Evolutionary conservation across 2,888 invertebrate species (phyloP), one percentile per base, ranked within the genome.

Genomic region (Himalopsyche tibetana): DNA sequence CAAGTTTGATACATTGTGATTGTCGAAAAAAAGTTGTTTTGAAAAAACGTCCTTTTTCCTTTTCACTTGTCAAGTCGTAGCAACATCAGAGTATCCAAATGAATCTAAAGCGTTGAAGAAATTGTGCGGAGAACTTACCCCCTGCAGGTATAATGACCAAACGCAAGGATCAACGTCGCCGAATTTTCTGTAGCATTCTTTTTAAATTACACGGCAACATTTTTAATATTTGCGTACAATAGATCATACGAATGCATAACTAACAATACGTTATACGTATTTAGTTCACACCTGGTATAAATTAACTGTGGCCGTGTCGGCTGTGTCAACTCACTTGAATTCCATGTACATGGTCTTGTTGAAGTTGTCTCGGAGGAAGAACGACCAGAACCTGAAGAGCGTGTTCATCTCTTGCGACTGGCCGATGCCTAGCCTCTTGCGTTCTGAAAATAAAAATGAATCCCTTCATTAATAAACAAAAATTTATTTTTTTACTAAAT

Each of bases 401-500:
- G 99, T 99, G 93, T 99, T 99, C 99, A 99, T 99, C 93, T 99
- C 99, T 90, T 98, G 98, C 8, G 98, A 98, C 90, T 97, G 97
- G 0, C 99, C 99, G 90, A 96, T 96, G 88, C 99, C 99, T 85
- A 98, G 94, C 91, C 97, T 95, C 92, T 97, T 97, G 89, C 99
- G 96, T 91, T 99, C 99, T 96, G 94, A 89, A 91, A 94, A 4
- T 79, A 87, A 19, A 80, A 38, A 28, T 28, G 2, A 28, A 28
- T 28, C 0, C 28, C 28, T 28, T 28, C 28, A 28, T 28, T 28
- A 28, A 28, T 28, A 28, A 28, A 28, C 28, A 28, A 0, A 28
- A 28, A 28, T 28, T 28, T 1, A 1, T 28, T 28, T 28, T 28
- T 28, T 28, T 28, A 28, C 28, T 28, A 28, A 28, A 28, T 28